Evolutionary conservation across 2,113 vertebrate genomes (phyloP).

Genomic region (Maccullochella peelii): DNA sequence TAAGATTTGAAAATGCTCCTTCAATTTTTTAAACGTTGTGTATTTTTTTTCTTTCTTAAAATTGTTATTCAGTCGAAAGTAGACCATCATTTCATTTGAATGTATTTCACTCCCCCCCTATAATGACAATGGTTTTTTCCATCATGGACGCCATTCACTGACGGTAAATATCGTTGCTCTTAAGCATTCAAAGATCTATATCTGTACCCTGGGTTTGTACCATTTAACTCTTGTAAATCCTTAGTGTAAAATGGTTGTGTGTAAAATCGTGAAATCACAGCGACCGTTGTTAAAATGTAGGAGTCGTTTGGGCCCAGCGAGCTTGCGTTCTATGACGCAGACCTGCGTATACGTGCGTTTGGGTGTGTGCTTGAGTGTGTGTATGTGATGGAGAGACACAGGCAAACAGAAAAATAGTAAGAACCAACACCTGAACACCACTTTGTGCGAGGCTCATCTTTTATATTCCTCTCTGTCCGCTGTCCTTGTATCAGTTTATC

Average conservation of each 20-base stretch:
- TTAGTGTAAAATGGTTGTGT: not conserved
- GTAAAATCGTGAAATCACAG: not conserved
- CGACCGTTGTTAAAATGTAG: not conserved
- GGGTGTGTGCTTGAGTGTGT: not conserved
- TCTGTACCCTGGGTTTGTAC: rapidly evolving
- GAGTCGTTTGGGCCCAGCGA: constrained; percentile 35
- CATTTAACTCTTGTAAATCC: rapidly evolving
- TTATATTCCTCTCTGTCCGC: not conserved
- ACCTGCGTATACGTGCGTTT: not conserved
- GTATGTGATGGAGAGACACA: not conserved
- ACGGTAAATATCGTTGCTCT: constrained; percentile 75
- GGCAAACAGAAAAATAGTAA: not conserved
- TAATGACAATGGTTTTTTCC: constrained; percentile 63
- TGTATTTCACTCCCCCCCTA: not conserved
- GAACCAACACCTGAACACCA: not conserved
- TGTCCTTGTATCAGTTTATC: not conserved
- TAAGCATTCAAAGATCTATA: constrained; percentile 3
- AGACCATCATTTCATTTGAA: rapidly evolving
- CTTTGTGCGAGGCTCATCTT: not conserved
- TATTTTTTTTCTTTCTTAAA: rapidly evolving
- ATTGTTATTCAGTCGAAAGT: not conserved
- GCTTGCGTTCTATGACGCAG: not conserved
- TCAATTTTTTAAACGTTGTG: rapidly evolving
- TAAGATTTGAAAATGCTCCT: not conserved
- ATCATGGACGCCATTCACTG: constrained; percentile 78